A percentile compares a stretch with the other conserved stretches of the same genome.
Conservation (phyloP, 2,113 vertebrate genomes). For the Antidorcas marsupialis region DNA sequence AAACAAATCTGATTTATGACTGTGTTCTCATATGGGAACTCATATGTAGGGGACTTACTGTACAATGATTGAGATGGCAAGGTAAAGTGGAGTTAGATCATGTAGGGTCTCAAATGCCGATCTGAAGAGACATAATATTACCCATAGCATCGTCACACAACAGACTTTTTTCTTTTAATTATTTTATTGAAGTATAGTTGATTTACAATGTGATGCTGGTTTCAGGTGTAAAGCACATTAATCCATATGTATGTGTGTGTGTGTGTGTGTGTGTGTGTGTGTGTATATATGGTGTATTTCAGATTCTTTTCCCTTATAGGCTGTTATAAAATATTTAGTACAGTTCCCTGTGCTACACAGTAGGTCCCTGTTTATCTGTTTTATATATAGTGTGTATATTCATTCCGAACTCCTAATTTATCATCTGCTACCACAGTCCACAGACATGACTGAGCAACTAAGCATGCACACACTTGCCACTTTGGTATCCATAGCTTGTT, state of each 20-base stretch:
- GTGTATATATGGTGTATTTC: neutral
- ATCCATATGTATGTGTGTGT: neutral
- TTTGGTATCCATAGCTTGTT: neutral
- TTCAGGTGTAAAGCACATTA: neutral
- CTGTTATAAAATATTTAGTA: neutral
- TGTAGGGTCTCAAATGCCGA: neutral
- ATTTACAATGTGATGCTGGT: neutral
- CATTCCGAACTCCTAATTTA: neutral
- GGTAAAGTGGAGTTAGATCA: fast-evolving
- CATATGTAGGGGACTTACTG: neutral
- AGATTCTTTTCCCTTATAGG: neutral
- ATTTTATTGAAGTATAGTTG: neutral
- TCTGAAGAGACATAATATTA: neutral
- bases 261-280: fast-evolving
- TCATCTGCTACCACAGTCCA: neutral
- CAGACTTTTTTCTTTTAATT: neutral
- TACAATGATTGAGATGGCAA: neutral
- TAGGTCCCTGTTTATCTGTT: neutral
- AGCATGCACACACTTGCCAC: fast-evolving
- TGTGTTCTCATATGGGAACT: neutral
- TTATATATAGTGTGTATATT: neutral
- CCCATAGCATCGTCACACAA: fast-evolving
- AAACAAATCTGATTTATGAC: neutral
- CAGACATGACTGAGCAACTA: neutral
- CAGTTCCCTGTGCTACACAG: neutral